Evolutionary conservation across 2,797 vertebrate species (phyloP).

Genomic region (Tiaroga cobitis): DNA sequence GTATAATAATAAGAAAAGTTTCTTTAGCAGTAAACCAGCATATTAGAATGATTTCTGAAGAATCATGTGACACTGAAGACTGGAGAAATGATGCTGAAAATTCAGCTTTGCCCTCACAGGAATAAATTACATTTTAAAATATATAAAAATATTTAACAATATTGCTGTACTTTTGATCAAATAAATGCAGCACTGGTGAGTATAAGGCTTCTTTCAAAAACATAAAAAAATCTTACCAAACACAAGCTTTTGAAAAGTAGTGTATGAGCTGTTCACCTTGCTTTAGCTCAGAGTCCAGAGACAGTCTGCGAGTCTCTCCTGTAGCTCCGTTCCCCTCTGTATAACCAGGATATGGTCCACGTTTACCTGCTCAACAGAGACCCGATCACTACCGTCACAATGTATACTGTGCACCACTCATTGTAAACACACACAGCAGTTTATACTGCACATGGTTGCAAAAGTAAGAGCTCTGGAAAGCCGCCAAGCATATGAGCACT

Average conservation of each 20-base stretch:
- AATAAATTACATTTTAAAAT: neutral
- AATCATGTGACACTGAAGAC: neutral
- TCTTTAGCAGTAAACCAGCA: no score
- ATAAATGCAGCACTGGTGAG: neutral
- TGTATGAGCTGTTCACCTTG: slow-evolving; percentile 69
- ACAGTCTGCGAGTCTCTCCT: slow-evolving; percentile 77
- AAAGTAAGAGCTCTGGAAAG: slow-evolving; percentile 19
- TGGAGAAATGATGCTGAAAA: neutral
- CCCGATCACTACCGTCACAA: slow-evolving; percentile 41
- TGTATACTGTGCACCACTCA: neutral
- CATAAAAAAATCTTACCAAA: neutral
- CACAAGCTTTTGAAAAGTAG: neutral
- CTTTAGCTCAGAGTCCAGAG: slow-evolving; percentile 79
- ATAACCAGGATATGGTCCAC: slow-evolving; percentile 77
- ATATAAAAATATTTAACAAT: neutral
- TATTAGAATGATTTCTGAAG: neutral
- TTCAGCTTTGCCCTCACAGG: neutral
- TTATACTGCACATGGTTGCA: neutral
- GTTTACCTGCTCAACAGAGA: slow-evolving; percentile 74
- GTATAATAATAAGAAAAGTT: no score
- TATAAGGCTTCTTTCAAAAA: neutral
- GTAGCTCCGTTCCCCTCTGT: slow-evolving; percentile 75
- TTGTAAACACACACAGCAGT: slow-evolving; percentile 27
- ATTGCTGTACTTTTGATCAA: neutral
- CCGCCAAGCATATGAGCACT: slow-evolving; percentile 27